A percentile compares a stretch with the other conserved stretches of the same genome.
These are phyloP conservation scores for Anthoscopus minutus DNA, from an alignment of 2,113 vertebrate species.

Conservation along the genomic window DNA sequence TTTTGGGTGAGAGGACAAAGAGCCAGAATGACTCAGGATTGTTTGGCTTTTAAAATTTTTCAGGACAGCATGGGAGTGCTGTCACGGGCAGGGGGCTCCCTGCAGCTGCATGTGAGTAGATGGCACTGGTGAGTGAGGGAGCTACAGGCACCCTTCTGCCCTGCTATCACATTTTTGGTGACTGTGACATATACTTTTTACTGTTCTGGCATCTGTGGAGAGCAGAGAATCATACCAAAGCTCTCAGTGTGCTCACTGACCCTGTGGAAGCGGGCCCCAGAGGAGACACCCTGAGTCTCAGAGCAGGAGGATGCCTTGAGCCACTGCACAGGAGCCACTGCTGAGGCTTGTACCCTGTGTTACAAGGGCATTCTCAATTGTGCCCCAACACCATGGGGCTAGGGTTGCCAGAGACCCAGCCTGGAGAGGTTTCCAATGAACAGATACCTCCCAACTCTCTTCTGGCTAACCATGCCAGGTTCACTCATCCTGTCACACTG, in stretches of 20 bases:
- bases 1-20: not conserved
- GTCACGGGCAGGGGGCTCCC: not conserved
- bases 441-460: not conserved
- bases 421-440: not conserved
- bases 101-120: not conserved
- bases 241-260: not conserved
- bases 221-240: not conserved
- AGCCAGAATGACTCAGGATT: not conserved
- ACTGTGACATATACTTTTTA: not conserved
- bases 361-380: not conserved
- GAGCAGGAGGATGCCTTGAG: not conserved
- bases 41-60: not conserved
- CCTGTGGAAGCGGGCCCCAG: not conserved
- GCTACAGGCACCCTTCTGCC: not conserved
- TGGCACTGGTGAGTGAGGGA: not conserved
- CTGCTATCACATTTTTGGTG: not conserved
- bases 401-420: not conserved
- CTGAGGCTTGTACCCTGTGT: not conserved
- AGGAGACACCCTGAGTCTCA: not conserved
- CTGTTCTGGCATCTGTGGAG: not conserved
- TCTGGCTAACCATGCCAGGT: not conserved
- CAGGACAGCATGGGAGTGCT: not conserved
- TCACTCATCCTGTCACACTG: not conserved
- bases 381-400: accelerated
- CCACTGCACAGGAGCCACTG: not conserved